Evolutionary conservation across 1,140 invertebrate genomes (phyloP).

Genomic region (Drosophila virilis): DNA sequence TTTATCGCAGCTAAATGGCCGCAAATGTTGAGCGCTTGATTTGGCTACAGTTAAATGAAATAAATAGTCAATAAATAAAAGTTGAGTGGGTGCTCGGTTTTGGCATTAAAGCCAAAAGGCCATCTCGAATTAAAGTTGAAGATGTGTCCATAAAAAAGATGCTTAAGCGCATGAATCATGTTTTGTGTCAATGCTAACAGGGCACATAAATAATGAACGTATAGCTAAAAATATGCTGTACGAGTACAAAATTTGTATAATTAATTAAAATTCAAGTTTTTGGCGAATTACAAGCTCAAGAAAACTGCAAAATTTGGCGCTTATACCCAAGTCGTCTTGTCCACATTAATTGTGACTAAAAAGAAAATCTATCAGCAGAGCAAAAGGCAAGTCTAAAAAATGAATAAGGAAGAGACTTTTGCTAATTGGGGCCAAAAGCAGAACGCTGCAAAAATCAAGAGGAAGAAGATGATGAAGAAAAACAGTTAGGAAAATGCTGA

Average conservation of each 20-base stretch:
- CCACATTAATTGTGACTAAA: background rate
- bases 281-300: background rate
- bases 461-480: conserved; percentile 3
- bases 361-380: conserved; percentile 38
- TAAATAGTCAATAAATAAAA: conserved; percentile 60
- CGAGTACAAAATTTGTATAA: background rate
- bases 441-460: conserved; percentile 21
- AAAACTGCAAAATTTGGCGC: conserved; percentile 2
- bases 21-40: conserved; percentile 68
- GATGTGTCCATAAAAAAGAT: conserved; percentile 48
- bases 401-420: conserved; percentile 73
- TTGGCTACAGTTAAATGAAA: conserved; percentile 67
- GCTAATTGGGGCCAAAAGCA: conserved; percentile 70
- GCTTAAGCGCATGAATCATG: conserved; percentile 49
- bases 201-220: conserved; percentile 22
- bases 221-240: background rate
- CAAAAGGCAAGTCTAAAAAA: conserved; percentile 57
- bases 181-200: background rate
- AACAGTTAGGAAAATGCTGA: conserved; percentile 45
- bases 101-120: conserved; percentile 6
- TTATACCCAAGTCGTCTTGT: background rate
- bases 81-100: background rate
- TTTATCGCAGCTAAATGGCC: conserved; percentile 79
- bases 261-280: background rate
- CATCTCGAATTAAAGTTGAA: conserved; percentile 14